Conservation (phyloP, 2,888 invertebrate genomes). For the Melanchra persicariae region DNA sequence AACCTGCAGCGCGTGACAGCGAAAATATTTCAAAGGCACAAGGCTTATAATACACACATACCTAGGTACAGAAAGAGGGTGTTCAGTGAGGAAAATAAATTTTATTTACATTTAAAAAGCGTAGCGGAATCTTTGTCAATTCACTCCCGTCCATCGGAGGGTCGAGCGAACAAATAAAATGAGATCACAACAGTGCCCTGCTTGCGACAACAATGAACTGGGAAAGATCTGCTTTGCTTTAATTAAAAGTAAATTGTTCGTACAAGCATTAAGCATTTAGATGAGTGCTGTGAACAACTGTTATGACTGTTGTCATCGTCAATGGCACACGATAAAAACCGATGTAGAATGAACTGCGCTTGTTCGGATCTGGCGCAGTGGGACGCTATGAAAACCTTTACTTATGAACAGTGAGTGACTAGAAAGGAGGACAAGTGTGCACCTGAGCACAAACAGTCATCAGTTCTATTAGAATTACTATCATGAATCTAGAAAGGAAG, state of each 20-base stretch:
- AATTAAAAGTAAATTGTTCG: constrained; percentile 84
- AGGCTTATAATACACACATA: constrained; percentile 43
- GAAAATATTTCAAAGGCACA: constrained; percentile 58
- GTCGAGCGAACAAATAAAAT: constrained; percentile 78
- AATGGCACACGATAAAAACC: constrained; percentile 55
- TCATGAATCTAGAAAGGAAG: constrained; percentile 14
- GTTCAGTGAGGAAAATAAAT: constrained; percentile 71
- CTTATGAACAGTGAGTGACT: constrained; percentile 27
- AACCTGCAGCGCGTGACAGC: constrained; percentile 48
- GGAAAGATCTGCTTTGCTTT: constrained; percentile 77
- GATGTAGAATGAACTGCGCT: constrained; percentile 36
- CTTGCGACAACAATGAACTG: constrained; percentile 75
- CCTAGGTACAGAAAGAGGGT: constrained; percentile 53
- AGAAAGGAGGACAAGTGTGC: constrained; percentile 37
- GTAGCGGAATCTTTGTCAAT: constrained; percentile 74
- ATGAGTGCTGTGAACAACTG: constrained; percentile 64
- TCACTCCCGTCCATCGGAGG: constrained; percentile 70
- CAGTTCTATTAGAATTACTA: constrained; percentile 27
- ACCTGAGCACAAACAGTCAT: constrained; percentile 31
- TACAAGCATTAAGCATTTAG: constrained; percentile 67
- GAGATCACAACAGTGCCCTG: constrained; percentile 71
- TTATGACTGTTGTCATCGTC: constrained; percentile 63
- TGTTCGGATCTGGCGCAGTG: constrained; percentile 41
- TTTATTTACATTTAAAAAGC: constrained; percentile 76
- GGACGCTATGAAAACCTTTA: constrained; percentile 24